These are phyloP conservation scores for Formica aserva DNA, from an alignment of 2,888 invertebrate species.

Conservation along the genomic window DNA sequence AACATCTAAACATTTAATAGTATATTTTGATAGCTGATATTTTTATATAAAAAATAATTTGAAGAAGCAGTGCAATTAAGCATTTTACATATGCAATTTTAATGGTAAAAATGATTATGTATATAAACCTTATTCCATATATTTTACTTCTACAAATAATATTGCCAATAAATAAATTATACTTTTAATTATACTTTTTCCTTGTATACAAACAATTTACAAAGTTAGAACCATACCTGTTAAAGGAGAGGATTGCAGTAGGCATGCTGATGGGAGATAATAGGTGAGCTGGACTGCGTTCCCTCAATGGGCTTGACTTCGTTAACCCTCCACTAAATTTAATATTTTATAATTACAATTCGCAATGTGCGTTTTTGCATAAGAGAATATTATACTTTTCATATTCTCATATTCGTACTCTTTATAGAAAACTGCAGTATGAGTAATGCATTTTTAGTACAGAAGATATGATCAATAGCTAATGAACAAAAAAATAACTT, in stretches of 20 bases:
- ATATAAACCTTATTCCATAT: background rate
- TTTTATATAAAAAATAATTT: constrained; percentile 23
- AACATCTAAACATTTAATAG: constrained; percentile 23
- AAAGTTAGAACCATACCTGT: constrained; percentile 86
- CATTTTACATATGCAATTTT: constrained; percentile 10
- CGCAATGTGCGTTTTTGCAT: constrained; percentile 23
- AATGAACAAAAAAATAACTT: background rate
- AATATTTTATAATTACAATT: constrained; percentile 78
- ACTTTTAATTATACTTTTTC: constrained; percentile 14
- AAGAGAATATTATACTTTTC: constrained; percentile 1
- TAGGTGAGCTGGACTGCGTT: constrained; percentile 85
- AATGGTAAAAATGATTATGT: background rate
- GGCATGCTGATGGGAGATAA: constrained; percentile 89
- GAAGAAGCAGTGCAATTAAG: constrained; percentile 13
- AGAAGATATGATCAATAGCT: background rate
- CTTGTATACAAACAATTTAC: constrained; percentile 41
- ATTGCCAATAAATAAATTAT: background rate
- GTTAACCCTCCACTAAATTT: constrained; percentile 82
- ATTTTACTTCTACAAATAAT: background rate
- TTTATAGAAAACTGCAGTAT: constrained; percentile 8
- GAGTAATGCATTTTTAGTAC: background rate
- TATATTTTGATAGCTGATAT: background rate
- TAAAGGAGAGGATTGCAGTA: constrained; percentile 87
- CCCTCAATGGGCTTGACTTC: constrained; percentile 84
- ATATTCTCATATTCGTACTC: background rate